Percentiles rank a stretch among this genome's conserved stretches.
phyloP scores from a whole-genome alignment of 2,797 vertebrate genomes.

The Ctenopoma multispine region DNA sequence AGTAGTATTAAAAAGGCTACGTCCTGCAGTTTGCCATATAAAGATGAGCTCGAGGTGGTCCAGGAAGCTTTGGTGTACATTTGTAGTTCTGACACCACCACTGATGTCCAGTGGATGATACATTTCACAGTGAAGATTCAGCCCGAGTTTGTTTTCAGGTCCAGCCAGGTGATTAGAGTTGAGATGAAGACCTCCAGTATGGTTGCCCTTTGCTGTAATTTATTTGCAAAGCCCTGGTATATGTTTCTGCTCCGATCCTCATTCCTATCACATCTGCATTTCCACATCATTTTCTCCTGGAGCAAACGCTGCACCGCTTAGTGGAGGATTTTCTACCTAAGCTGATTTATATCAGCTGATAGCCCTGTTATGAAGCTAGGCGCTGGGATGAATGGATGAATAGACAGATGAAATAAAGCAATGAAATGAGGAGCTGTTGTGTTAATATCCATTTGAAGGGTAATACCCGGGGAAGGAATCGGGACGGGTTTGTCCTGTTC shows the following conservation, averaged over 20 bases:
- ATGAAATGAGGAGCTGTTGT: constrained; percentile 31
- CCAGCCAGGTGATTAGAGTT: neutral
- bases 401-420: constrained; percentile 37
- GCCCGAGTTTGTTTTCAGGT: neutral
- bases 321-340: constrained; percentile 68
- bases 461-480: constrained; percentile 32
- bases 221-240: constrained; percentile 4
- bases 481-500: constrained; percentile 3
- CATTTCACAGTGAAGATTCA: too few relatives aligned
- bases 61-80: neutral
- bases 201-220: constrained; percentile 4
- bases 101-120: neutral
- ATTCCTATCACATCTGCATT: constrained; percentile 64
- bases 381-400: constrained; percentile 61
- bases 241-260: constrained; percentile 26
- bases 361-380: constrained; percentile 59
- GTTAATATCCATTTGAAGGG: constrained; percentile 66
- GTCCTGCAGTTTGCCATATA: neutral
- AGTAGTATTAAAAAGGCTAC: neutral
- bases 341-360: constrained; percentile 76
- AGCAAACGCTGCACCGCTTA: constrained; percentile 51
- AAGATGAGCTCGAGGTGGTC: neutral
- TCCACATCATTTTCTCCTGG: constrained; percentile 45
- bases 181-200: constrained; percentile 3
- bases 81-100: neutral